Evolutionary conservation across 2,113 vertebrate species (phyloP).

Genomic region (Pedetes capensis): DNA sequence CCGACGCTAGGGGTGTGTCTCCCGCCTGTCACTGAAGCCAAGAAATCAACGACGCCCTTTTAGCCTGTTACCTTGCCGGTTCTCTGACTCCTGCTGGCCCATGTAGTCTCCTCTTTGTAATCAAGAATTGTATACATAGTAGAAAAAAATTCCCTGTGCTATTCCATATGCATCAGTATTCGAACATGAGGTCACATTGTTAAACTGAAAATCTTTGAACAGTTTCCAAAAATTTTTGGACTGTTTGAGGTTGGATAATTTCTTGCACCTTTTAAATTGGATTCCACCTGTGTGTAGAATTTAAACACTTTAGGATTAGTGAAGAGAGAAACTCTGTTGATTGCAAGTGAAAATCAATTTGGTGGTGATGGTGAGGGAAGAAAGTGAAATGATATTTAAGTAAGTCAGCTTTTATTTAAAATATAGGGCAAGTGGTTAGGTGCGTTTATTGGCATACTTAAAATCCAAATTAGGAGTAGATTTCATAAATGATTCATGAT

Average conservation of each 20-base stretch:
- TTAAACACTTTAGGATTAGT: neutral
- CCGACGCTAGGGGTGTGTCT: slow-evolving; percentile 86
- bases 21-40: slow-evolving; percentile 72
- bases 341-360: neutral
- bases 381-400: neutral
- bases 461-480: neutral
- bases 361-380: neutral
- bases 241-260: neutral
- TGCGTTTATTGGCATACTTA: neutral
- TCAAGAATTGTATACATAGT: slow-evolving; percentile 1
- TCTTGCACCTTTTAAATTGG: neutral
- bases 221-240: neutral
- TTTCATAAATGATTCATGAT: neutral
- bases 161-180: neutral
- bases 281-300: neutral
- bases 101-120: slow-evolving; percentile 45
- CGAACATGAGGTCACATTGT: neutral
- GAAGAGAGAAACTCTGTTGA: neutral
- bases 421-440: neutral
- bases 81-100: slow-evolving; percentile 39
- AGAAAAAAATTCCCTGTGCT: neutral
- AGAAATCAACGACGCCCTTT: slow-evolving; percentile 86
- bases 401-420: neutral
- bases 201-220: neutral
- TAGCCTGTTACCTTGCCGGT: slow-evolving; percentile 74